phyloP scores from a whole-genome alignment of 2,888 invertebrate genomes.

The Dysmachus trigonus region DNA sequence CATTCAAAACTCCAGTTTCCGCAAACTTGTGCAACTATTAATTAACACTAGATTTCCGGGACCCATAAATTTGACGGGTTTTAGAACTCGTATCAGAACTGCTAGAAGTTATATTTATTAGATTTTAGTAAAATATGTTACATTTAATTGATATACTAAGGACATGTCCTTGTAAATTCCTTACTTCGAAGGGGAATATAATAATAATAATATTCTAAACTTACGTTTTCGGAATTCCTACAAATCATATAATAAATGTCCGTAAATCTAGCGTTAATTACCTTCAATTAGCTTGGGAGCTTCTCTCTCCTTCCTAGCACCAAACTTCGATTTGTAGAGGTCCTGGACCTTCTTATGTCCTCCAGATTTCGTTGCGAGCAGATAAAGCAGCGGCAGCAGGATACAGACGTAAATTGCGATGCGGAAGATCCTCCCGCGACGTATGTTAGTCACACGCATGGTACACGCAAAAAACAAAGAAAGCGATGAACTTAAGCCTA shows the following conservation, averaged over 20 bases:
- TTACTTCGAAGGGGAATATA: no score
- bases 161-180: no score
- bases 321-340: slow-evolving; percentile 57
- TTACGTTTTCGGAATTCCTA: no score
- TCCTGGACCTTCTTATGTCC: slow-evolving; percentile 63
- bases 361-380: slow-evolving; percentile 70
- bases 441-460: slow-evolving; percentile 72
- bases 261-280: no score
- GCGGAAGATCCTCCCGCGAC: slow-evolving; percentile 70
- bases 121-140: no score
- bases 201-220: no score
- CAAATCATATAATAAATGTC: no score
- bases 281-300: slow-evolving; percentile 61
- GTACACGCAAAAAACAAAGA: slow-evolving; percentile 51
- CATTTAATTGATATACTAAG: no score
- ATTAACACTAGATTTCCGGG: no score
- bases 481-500: neutral
- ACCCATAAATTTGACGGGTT: no score
- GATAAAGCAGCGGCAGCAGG: slow-evolving; percentile 70
- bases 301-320: slow-evolving; percentile 53
- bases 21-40: neutral
- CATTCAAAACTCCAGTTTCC: neutral
- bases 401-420: slow-evolving; percentile 67
- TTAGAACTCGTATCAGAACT: no score
- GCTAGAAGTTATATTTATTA: no score